Base-by-base conservation (phyloP, 2,797 vertebrate genomes). In the Myotis daubentonii region DNA sequence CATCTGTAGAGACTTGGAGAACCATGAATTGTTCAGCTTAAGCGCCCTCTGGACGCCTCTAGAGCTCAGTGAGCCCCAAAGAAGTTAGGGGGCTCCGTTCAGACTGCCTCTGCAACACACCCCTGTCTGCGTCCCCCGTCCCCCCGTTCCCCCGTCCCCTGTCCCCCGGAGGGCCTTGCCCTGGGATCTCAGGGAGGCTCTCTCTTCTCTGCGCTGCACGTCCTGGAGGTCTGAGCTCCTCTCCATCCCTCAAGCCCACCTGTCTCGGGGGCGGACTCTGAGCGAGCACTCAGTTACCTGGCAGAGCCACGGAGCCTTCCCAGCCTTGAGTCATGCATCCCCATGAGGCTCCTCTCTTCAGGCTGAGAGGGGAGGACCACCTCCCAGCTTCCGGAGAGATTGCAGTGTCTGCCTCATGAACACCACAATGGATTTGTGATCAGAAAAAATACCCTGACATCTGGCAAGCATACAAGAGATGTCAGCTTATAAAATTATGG, bases 261-360 rank as follows among this genome's bases (percentile, higher is more conserved):
- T 65, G 28, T 74, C 84, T 47, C 25, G 17, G 20, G 74, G 23
- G 19, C 30, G 66, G 62, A 72, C 62, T 30, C 44, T 65, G 12
- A 62, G 74, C 47, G 19, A 62, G 28, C 25, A 28, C 68, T 53
- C 57, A 72, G 71, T 38, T 10, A 47, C 7, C 68, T 55, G 44
- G n/a, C 68, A 36, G 36, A 78, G 36, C 81, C 51, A 0, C 5
- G 9, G 19, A 38, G 55, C 3, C 38, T 33, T 36, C 49, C 49
- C 23, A 6, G 10, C 19, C 51, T 55, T 47, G 9, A 62, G 44
- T 25, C 38, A 33, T 0, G 16, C 47, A 33, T 0, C 10, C 23
- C 55, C 33, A 84, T 8, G 16, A 25, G 30, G 19, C 23, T 53
- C 36, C 17, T 62, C 19, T 51, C 22, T 5, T 38, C 22, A 7